Conservation (phyloP, 2,797 vertebrate species). For the Anabacerthia variegaticeps region DNA sequence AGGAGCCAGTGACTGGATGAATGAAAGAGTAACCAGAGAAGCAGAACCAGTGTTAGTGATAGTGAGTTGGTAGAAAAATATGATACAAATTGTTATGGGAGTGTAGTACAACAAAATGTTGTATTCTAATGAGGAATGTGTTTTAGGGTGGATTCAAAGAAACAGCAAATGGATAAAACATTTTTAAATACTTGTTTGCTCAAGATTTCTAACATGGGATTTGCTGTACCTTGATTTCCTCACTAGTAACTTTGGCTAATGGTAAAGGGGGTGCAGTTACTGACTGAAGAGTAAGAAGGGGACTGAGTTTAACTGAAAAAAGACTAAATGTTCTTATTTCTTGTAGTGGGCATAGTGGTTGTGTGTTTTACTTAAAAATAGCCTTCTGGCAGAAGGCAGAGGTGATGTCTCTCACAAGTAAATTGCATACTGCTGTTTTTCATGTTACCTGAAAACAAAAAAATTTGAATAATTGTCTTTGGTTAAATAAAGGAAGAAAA, state of each 20-base stretch:
- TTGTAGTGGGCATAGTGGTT: background rate
- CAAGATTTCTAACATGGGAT: background rate
- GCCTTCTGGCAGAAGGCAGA: background rate
- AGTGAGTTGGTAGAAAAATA: background rate
- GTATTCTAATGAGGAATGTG: background rate
- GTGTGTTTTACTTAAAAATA: background rate
- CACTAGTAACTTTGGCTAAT: background rate
- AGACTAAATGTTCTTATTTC: background rate
- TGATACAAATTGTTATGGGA: too few species aligned
- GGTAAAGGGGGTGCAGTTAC: background rate
- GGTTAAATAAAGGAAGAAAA: background rate
- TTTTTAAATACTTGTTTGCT: background rate
- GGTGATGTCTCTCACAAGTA: background rate
- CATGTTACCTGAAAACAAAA: background rate
- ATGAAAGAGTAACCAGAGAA: background rate
- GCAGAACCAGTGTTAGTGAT: background rate
- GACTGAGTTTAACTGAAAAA: background rate
- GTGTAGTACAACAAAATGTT: accelerated
- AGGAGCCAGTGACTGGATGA: background rate
- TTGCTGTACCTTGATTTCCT: background rate
- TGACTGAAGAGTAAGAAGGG: background rate
- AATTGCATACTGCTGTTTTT: background rate
- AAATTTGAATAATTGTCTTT: background rate
- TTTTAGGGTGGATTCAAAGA: background rate
- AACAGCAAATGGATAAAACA: background rate